Evolutionary conservation across 2,888 invertebrate species (phyloP), one percentile per base, ranked within the genome.

Genomic region (Polydrusus pterygomalis): DNA sequence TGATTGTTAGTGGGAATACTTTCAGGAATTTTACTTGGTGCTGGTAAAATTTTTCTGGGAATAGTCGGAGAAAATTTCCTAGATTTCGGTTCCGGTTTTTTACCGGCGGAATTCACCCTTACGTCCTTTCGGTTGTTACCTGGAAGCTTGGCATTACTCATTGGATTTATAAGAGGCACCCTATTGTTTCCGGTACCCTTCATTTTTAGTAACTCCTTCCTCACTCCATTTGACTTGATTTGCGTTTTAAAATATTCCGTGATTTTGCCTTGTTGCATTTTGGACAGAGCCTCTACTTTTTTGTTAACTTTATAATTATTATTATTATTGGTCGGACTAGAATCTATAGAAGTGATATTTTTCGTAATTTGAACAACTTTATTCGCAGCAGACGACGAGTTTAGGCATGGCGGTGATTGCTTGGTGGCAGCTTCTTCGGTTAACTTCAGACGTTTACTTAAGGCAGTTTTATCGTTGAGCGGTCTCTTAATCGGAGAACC

Each of bases 171-270:
- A 11, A 68, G 49, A 8, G 69, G 34, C 18, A 64, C 45, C 18
- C 58, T 67, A 81, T 79, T 85, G 77, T 79, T 84, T 71, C 83
- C 83, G 51, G 77, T 70, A n/a, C 62, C 73, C 51, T 75, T 75
- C 40, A 64, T 67, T 49, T 76, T 77, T 38, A 77, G 81, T 71
- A 82, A 72, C 7, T 80, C 84, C 74, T 86, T 87, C 71, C 85
- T 84, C 17, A 84, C 82, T 18, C 81, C 83, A 77, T 84, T 85
- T 40, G 93, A 91, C 88, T 95, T 95, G 89, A 94, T 92, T 88
- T 95, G 95, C 79, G 94, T 92, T 86, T 94, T 95, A 87, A 95
- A 96, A 87, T 93, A 96, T 84, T 95, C 95, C 30, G 94, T 94
- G 85, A 96, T 96, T 87, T 95, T 94, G 64, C 94, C 95, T 87